Percentiles rank a stretch among this genome's conserved stretches.
Conservation (phyloP, 2,797 vertebrate species). For the Graptemys geographica region DNA sequence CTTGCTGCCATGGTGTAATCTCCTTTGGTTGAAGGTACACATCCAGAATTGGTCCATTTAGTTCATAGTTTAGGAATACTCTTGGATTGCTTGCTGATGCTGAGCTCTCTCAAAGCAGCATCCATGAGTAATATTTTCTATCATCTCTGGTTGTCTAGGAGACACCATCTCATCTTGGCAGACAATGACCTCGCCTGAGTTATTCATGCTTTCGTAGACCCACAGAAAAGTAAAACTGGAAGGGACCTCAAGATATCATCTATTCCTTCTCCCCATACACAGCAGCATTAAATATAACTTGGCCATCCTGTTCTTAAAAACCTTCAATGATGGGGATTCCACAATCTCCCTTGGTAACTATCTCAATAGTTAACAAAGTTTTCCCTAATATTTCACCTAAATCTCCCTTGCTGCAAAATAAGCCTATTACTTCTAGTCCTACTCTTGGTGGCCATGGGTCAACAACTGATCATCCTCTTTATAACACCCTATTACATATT, state of each 20-base stretch:
- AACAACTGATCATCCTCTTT: background rate
- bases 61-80: background rate
- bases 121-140: background rate
- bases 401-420: background rate
- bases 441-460: background rate
- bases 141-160: background rate
- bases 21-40: background rate
- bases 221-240: background rate
- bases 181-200: background rate
- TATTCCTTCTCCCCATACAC: background rate
- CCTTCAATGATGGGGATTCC: background rate
- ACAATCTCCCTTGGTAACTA: background rate
- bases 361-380: background rate
- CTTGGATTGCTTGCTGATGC: background rate
- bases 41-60: background rate
- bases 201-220: background rate
- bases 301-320: background rate
- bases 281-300: background rate
- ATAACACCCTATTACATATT: background rate
- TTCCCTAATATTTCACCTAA: background rate
- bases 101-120: background rate
- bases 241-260: background rate
- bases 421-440: background rate
- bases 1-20: background rate
- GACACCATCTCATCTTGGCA: background rate